Evolutionary conservation across 1,140 invertebrate species (phyloP).

Genomic region (Ceratina calcarata): DNA sequence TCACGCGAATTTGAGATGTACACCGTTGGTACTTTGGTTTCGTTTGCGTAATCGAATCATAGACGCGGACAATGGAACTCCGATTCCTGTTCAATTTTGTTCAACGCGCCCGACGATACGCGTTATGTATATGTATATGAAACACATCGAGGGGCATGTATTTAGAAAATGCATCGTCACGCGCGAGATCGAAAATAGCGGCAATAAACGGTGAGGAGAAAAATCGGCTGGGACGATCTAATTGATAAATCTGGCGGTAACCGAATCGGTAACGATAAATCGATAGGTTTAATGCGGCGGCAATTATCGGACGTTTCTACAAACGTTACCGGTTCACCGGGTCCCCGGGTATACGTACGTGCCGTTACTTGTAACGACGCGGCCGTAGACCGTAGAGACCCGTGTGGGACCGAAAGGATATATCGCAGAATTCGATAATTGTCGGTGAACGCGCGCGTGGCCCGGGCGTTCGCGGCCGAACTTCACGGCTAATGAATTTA

Average conservation of each 20-base stretch:
- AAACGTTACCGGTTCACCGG: conserved; percentile 29
- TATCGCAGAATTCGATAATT: conserved; percentile 64
- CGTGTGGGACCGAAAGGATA: conserved; percentile 46
- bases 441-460: conserved; percentile 53
- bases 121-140: too few species aligned
- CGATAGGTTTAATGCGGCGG: conserved; percentile 14
- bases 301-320: conserved; percentile 40
- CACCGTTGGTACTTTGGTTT: too few species aligned
- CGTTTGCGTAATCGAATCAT: background rate
- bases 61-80: too few species aligned
- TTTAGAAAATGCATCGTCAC: background rate
- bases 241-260: conserved; percentile 41
- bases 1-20: too few species aligned
- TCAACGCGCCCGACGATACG: too few species aligned
- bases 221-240: background rate
- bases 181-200: background rate
- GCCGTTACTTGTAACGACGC: conserved; percentile 48
- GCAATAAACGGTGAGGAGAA: background rate
- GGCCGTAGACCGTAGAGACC: conserved; percentile 26
- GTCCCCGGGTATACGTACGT: conserved; percentile 21
- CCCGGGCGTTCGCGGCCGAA: conserved; percentile 53
- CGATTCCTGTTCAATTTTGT: too few species aligned
- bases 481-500: conserved; percentile 71
- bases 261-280: conserved; percentile 37
- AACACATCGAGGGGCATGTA: too few species aligned